Conservation (phyloP, 1,140 invertebrate genomes). For the Mizuhopecten yessoensis region DNA sequence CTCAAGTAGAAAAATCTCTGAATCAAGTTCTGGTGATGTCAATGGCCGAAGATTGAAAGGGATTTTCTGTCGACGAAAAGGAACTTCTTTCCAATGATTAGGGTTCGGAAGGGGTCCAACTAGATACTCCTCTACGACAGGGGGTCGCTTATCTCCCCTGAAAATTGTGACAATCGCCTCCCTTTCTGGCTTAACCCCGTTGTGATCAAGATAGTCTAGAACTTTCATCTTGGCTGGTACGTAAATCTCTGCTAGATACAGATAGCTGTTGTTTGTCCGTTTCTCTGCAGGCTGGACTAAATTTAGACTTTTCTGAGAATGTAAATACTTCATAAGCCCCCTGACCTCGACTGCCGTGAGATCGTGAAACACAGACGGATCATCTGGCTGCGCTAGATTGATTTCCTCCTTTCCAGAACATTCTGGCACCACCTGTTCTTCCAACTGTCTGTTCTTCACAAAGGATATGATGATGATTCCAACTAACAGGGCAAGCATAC, state of each 20-base stretch:
- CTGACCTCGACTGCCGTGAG: slow-evolving; percentile 55
- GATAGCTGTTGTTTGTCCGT: slow-evolving; percentile 48
- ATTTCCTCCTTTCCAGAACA: slow-evolving; percentile 46
- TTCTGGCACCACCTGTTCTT: not conserved
- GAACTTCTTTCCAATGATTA: slow-evolving; percentile 42
- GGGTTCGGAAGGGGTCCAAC: slow-evolving; percentile 69
- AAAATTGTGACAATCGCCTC: slow-evolving; percentile 71
- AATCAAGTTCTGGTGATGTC: slow-evolving; percentile 62
- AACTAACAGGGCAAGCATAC: not conserved
- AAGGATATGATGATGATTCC: slow-evolving; percentile 47
- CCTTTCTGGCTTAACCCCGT: slow-evolving; percentile 61
- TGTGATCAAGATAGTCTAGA: slow-evolving; percentile 64
- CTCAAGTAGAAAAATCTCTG: slow-evolving; percentile 51
- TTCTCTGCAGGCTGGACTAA: slow-evolving; percentile 1
- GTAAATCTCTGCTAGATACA: slow-evolving; percentile 66
- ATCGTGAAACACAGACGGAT: slow-evolving; percentile 58
- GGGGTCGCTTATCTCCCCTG: slow-evolving; percentile 65
- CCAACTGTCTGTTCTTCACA: not conserved
- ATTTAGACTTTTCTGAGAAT: slow-evolving; percentile 47
- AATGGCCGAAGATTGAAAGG: slow-evolving; percentile 68
- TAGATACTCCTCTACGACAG: slow-evolving; percentile 71
- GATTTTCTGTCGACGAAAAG: slow-evolving; percentile 57
- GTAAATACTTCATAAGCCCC: slow-evolving; percentile 49
- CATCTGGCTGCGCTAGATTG: slow-evolving; percentile 39
- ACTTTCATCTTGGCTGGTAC: slow-evolving; percentile 66